phyloP scores from a whole-genome alignment of 2,888 invertebrate species.

The Hemithea aestivaria region DNA sequence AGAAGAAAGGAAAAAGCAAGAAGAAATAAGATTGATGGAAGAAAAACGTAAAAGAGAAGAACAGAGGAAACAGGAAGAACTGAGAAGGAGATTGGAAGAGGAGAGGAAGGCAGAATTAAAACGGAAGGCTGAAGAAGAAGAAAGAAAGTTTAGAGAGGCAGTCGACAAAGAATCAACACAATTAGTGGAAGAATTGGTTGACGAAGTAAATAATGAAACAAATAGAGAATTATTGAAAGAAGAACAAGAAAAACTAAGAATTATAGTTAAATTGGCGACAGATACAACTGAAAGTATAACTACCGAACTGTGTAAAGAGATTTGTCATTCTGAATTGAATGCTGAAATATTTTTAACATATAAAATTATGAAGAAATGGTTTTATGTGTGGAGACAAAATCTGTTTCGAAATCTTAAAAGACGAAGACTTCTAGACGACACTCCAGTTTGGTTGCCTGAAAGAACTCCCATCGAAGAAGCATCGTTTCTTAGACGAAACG shows the following conservation, averaged over 20 bases:
- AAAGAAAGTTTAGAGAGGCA: conserved; percentile 49
- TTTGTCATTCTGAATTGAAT: conserved; percentile 55
- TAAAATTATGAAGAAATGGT: conserved; percentile 62
- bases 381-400: conserved; percentile 56
- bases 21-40: conserved; percentile 31
- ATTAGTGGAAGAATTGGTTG: conserved; percentile 49
- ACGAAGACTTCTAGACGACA: conserved; percentile 57
- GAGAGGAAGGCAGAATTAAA: conserved; percentile 53
- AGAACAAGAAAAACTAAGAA: conserved; percentile 49
- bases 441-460: conserved; percentile 66
- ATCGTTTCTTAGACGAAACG: conserved; percentile 40
- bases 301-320: conserved; percentile 50
- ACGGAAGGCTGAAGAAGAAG: conserved; percentile 53
- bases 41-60: conserved; percentile 54
- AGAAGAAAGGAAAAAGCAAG: conserved; percentile 31
- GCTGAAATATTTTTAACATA: conserved; percentile 55
- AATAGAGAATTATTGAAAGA: conserved; percentile 44
- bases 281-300: conserved; percentile 49
- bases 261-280: conserved; percentile 45
- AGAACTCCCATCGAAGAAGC: conserved; percentile 61
- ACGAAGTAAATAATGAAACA: conserved; percentile 51
- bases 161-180: conserved; percentile 57
- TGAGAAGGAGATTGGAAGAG: conserved; percentile 54
- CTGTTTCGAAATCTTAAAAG: conserved; percentile 54
- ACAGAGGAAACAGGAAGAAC: conserved; percentile 47